Evolutionary conservation across 2,888 invertebrate species (phyloP).

Genomic region (Podabrus alpinus): DNA sequence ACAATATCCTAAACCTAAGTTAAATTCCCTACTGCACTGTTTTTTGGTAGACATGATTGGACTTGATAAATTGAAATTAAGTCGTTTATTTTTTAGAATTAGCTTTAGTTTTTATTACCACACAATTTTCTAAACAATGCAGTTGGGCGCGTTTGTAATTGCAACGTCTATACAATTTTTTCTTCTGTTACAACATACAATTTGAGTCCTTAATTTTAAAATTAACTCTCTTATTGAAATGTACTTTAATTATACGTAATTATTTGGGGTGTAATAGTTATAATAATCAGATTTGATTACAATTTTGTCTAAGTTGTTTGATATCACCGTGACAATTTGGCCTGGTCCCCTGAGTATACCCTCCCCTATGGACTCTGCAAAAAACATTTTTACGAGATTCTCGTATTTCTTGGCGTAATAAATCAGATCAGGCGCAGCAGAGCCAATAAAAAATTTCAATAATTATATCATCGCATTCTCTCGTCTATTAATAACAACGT

Average conservation of each 20-base stretch:
- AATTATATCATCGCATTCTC: background rate
- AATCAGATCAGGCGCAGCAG: conserved; percentile 24
- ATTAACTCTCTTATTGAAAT: conserved; percentile 52
- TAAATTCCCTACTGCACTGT: conserved; percentile 50
- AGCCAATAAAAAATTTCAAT: conserved; percentile 13
- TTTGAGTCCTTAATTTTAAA: conserved; percentile 50
- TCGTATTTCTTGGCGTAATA: conserved; percentile 5
- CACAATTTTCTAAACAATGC: conserved; percentile 43
- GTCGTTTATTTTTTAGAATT: conserved; percentile 45
- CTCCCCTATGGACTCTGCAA: conserved; percentile 40
- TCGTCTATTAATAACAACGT: background rate
- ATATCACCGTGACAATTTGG: conserved; percentile 59
- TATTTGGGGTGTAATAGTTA: conserved; percentile 43
- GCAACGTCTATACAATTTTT: conserved; percentile 30
- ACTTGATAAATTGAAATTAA: conserved; percentile 22
- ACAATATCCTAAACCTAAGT: conserved; percentile 55
- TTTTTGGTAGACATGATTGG: conserved; percentile 31
- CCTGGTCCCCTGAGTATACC: conserved; percentile 60
- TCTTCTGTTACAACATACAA: conserved; percentile 46
- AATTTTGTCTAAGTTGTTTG: conserved; percentile 55
- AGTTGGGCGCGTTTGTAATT: conserved; percentile 41
- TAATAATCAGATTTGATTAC: conserved; percentile 53
- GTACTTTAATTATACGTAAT: conserved; percentile 48
- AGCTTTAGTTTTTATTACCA: conserved; percentile 13
- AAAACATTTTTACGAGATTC: conserved; percentile 26